phyloP scores from a whole-genome alignment of 2,888 invertebrate genomes.

The Chymomyza fuscimana region DNA sequence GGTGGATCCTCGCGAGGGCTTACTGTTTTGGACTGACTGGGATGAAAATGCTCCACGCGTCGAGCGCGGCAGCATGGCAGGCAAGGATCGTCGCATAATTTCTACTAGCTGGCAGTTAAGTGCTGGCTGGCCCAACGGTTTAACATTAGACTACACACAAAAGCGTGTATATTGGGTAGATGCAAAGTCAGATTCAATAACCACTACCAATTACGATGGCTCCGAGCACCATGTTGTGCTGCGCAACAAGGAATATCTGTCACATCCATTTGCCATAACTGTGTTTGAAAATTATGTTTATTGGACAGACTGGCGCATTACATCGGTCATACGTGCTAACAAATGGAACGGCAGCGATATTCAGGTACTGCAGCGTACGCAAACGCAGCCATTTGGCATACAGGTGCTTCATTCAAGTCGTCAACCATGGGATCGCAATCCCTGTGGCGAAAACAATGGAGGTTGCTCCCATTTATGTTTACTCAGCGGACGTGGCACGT shows the following conservation, averaged over 20 bases:
- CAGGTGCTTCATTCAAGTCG: conserved; percentile 89
- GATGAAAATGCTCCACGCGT: conserved; percentile 88
- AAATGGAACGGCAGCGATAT: conserved; percentile 92
- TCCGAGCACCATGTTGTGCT: conserved; percentile 84
- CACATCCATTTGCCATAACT: conserved; percentile 94
- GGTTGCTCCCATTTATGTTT: conserved; percentile 91
- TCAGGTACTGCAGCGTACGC: conserved; percentile 88
- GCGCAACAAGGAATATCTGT: conserved; percentile 86
- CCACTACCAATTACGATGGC: conserved; percentile 91
- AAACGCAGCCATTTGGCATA: conserved; percentile 94
- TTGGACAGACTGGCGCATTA: conserved; percentile 96
- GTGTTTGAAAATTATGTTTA: conserved; percentile 92
- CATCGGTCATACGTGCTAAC: conserved; percentile 91
- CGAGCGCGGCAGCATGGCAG: conserved; percentile 90
- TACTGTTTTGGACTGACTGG: conserved; percentile 94
- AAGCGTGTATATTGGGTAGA: conserved; percentile 91
- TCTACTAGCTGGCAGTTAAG: conserved; percentile 79
- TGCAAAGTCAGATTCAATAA: conserved; percentile 93
- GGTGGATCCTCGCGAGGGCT: conserved; percentile 88
- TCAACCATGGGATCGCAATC: conserved; percentile 84
- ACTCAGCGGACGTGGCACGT: conserved; percentile 83
- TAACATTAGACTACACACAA: conserved; percentile 88
- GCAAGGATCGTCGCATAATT: conserved; percentile 83
- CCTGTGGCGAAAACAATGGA: conserved; percentile 86
- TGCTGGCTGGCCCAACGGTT: conserved; percentile 92